Conservation (phyloP, 1,140 invertebrate species). For the Euwallacea similis region DNA sequence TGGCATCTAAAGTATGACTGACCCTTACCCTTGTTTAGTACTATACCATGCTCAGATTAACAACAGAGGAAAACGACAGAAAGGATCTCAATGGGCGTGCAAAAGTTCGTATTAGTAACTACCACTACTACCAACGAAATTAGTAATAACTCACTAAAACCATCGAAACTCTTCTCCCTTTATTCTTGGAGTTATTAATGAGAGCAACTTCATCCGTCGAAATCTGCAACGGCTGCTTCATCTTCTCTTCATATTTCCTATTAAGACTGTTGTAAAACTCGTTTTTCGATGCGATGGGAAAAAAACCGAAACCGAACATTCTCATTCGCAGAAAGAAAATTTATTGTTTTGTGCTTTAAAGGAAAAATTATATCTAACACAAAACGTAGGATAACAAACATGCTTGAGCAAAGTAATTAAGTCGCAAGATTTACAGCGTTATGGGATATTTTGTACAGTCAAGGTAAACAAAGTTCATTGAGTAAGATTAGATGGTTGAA, state of each 20-base stretch:
- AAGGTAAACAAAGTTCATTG: too few species aligned
- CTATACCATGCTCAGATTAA: slow-evolving; percentile 20
- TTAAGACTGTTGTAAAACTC: slow-evolving; percentile 23
- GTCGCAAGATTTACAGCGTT: too few species aligned
- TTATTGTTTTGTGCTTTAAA: too few species aligned
- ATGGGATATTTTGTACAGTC: too few species aligned
- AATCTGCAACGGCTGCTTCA: background rate
- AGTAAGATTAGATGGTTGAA: too few species aligned
- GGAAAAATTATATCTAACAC: too few species aligned
- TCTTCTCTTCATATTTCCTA: slow-evolving; percentile 17
- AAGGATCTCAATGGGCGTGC: slow-evolving; percentile 9
- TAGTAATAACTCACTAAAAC: slow-evolving; percentile 24
- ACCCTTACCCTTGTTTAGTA: slow-evolving; percentile 35
- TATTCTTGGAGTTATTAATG: slow-evolving; percentile 20
- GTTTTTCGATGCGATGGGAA: slow-evolving; percentile 11
- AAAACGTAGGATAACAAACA: too few species aligned
- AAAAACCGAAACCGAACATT: slow-evolving; percentile 27
- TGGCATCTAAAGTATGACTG: slow-evolving; percentile 35
- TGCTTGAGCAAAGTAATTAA: too few species aligned
- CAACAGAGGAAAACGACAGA: background rate
- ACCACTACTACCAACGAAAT: slow-evolving; percentile 1
- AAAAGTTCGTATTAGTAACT: slow-evolving; percentile 9
- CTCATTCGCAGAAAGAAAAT: background rate
- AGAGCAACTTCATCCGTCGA: background rate
- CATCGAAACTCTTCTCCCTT: slow-evolving; percentile 29